Base-by-base conservation (phyloP, 2,113 vertebrate genomes). In the Leptosomus discolor region DNA sequence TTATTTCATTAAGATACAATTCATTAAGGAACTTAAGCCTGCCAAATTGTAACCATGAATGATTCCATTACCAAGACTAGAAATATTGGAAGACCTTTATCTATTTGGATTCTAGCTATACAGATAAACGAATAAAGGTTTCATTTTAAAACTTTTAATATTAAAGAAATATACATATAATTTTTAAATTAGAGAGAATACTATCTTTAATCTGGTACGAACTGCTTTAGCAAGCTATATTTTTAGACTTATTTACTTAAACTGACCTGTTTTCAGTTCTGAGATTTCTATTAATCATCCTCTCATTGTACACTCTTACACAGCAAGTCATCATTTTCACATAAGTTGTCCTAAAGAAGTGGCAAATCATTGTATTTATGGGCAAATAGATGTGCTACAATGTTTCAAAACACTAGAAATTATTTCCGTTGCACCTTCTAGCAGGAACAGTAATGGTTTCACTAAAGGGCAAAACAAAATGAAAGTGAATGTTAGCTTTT, bases 391-490 rank as follows among this genome's bases (percentile, higher is more conserved):
- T 73, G 56, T 56, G 75, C 88, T 94, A 94, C 45, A 91, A 88
- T 36, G 29, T 84, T 88, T 85, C 70, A 77, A 39, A 95, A 95
- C 68, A 81, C 58, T 85, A 95, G 39, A 90, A 91, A 95, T 88
- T 85, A 85, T 67, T 96, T 74, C 56, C 93, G 43, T 80, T 97
- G 92, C 92, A 94, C 87, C 79, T 81, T 92, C 65, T 57, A 96
- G 71, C 56, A 95, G 92, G 29, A 85, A 57, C 74, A 84, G 77
- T 85, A 94, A 95, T 68, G 84, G 80, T 93, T 96, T 95, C 90
- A 97, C 96, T 96, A 97, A 92, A 84, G 43, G 11, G 39, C 15
- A 13, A 93, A 93, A 93, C 50, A 91, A 93, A 92, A 91, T 57
- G 18, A 75, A 96, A 95, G n/a, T 17, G 36, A 87, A 69, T 7